Conservation (phyloP, 1,140 invertebrate genomes). For the Dreissena polymorpha region DNA sequence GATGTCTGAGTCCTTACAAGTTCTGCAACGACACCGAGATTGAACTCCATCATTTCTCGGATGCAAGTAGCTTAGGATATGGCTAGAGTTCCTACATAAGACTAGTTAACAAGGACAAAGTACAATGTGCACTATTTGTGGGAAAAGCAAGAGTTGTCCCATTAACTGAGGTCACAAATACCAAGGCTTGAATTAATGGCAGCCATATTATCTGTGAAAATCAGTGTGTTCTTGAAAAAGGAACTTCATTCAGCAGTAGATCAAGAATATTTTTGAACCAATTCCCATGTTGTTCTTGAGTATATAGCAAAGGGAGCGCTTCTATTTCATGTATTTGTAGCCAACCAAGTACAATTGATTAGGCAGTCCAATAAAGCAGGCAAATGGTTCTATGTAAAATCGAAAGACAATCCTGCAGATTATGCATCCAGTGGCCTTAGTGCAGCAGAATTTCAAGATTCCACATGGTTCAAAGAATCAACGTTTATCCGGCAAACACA, state of each 20-base stretch:
- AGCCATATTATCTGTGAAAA: slow-evolving; percentile 44
- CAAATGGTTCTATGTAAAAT: slow-evolving; percentile 44
- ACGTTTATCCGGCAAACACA: slow-evolving; percentile 49
- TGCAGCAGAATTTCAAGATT: slow-evolving; percentile 29
- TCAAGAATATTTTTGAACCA: slow-evolving; percentile 32
- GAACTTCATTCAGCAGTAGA: slow-evolving; percentile 32
- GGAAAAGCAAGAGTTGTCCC: slow-evolving; percentile 57
- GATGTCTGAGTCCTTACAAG: slow-evolving; percentile 2
- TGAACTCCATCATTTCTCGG: slow-evolving; percentile 65
- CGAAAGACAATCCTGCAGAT: slow-evolving; percentile 56
- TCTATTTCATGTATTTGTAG: slow-evolving; percentile 61
- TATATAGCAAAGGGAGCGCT: slow-evolving; percentile 58
- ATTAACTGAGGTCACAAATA: slow-evolving; percentile 39
- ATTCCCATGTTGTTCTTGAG: slow-evolving; percentile 47
- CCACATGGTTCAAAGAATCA: slow-evolving; percentile 53
- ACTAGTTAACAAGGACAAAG: slow-evolving; percentile 12
- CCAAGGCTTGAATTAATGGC: slow-evolving; percentile 55
- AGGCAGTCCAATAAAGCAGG: slow-evolving; percentile 17
- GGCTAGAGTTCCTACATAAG: slow-evolving; percentile 63
- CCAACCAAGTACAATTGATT: slow-evolving; percentile 56
- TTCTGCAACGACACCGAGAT: background rate
- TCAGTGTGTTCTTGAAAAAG: slow-evolving; percentile 4
- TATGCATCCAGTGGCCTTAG: slow-evolving; percentile 34
- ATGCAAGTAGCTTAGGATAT: slow-evolving; percentile 62
- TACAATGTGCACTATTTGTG: slow-evolving; percentile 58